Percentiles rank a stretch among this genome's conserved stretches.
Conservation (phyloP, 2,113 vertebrate species). For the human (Homo sapiens) region GRCh38 chr13:37182001-37182500, state of each 20-base stretch:
- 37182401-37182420: too few species aligned
- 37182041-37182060: neutral
- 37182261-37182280: neutral
- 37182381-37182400: too few species aligned
- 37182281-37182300: neutral
- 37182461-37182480: too few species aligned
- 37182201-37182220: neutral
- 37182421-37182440: too few species aligned
- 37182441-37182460: too few species aligned
- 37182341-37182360: neutral
- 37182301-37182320: neutral
- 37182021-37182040: neutral
- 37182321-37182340: neutral
- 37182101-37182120: neutral
- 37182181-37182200: neutral
- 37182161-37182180: neutral
- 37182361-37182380: neutral
- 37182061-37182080: slow-evolving; percentile 23
- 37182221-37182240: neutral
- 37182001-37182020: slow-evolving; percentile 33
- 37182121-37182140: neutral
- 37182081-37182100: neutral
- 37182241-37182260: neutral
- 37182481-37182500: too few species aligned
- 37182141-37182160: neutral